A percentile compares a stretch with the other conserved stretches of the same genome.
Conservation (phyloP, 2,888 invertebrate species). For the Xiphydria camelus region DNA sequence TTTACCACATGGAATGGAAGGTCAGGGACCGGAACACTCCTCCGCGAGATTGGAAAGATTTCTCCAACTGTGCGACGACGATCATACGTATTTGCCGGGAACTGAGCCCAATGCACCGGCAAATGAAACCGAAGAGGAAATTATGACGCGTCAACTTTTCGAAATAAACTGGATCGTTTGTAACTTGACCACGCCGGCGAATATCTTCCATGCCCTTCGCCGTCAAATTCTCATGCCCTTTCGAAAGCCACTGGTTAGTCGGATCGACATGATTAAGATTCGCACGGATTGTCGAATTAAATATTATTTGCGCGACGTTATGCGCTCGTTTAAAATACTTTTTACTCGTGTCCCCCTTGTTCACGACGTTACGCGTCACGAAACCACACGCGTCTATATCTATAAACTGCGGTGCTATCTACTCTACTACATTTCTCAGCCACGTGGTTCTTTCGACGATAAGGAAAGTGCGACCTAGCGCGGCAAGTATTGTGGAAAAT, state of each 20-base stretch:
- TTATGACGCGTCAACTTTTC: conserved; percentile 71
- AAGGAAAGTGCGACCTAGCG: too few species aligned
- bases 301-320: too few species aligned
- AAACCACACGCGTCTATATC: too few species aligned
- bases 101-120: conserved; percentile 63
- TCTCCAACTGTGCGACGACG: conserved; percentile 71
- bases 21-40: conserved; percentile 74
- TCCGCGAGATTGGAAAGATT: conserved; percentile 71
- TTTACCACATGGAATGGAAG: conserved; percentile 83
- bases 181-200: conserved; percentile 77
- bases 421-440: too few species aligned
- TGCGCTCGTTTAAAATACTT: too few species aligned
- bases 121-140: conserved; percentile 28
- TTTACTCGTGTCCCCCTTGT: too few species aligned
- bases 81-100: conserved; percentile 65
- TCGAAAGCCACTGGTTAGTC: conserved; percentile 72
- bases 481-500: too few species aligned
- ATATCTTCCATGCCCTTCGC: conserved; percentile 76
- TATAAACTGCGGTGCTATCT: too few species aligned
- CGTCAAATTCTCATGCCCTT: conserved; percentile 78
- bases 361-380: too few species aligned
- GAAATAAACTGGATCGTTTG: conserved; percentile 73
- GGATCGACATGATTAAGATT: too few species aligned
- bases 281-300: too few species aligned
- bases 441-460: too few species aligned